Evolutionary conservation across 1,140 invertebrate genomes (phyloP), one percentile per base, ranked within the genome.

Genomic region (Nomia melanderi): DNA sequence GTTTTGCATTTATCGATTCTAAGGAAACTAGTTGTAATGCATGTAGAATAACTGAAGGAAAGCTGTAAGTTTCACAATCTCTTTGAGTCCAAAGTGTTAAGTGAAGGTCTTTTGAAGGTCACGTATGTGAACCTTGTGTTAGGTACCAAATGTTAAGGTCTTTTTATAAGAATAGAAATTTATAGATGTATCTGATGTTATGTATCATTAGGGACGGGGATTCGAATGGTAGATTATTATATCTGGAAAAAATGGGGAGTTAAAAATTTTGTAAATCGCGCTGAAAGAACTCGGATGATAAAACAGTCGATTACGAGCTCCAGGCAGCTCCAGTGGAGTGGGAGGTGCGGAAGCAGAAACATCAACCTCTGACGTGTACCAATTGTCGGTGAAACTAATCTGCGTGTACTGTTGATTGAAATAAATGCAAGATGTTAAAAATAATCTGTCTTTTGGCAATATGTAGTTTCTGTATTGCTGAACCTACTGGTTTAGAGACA

Each of bases 401-500:
- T 17, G 23, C 47, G 14, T 47, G 69, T 54, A 56, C 67, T 59
- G 63, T 66, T 27, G 6, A 27, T 9, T n/a, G 41, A 41, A 62
- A 36, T 39, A 9, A 20, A 36, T 25, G 29, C 63, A 77, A 75
- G 59, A 90, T 87, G 88, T 82, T 83, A 75, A 67, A 44, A 73
- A 60, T 86, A 79, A 44, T 53, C 53, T 39, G 82, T 9, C 33
- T 89, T 39, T 17, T 85, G 9, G 50, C 56, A 27, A 72, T 86
- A 83, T 86, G 78, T 57, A 39, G 59, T 23, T 56, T 82, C 53
- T 47, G 39, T 25, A 41, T 25, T 9, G 41, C 65, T 14, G 39
- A 66, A 23, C 70, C 80, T 27, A 67, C 82, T 2, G 66, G 56
- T 60, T 88, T 95, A 3, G 94, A 95, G 90, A 90, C 90, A 84